Evolutionary conservation across 2,113 vertebrate species (phyloP).

Genomic region (Philantomba maxwellii): DNA sequence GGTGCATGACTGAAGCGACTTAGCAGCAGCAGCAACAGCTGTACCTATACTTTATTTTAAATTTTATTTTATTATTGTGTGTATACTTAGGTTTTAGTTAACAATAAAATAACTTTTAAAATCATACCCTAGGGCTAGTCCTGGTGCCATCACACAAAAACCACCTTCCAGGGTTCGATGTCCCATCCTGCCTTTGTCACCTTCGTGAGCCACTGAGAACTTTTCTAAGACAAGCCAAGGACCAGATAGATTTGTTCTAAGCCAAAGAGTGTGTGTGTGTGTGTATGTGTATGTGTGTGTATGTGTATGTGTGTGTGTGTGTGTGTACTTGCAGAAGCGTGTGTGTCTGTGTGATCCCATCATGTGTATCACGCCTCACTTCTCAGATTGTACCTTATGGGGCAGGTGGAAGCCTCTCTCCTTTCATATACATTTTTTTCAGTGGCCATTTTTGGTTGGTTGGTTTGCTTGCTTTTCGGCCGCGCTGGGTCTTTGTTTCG

Average conservation of each 20-base stretch:
- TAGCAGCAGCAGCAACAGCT: no score
- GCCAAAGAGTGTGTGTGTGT: not conserved
- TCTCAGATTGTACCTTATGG: not conserved
- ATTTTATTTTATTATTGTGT: not conserved
- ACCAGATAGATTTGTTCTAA: not conserved
- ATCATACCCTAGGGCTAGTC: not conserved
- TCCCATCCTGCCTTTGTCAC: not conserved
- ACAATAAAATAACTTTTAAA: not conserved
- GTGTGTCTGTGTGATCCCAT: not conserved
- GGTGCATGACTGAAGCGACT: not conserved
- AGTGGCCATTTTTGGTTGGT: not conserved
- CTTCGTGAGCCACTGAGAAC: not conserved
- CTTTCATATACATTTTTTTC: not conserved
- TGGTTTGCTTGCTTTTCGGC: not conserved
- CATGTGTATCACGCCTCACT: rapidly evolving
- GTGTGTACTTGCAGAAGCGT: not conserved
- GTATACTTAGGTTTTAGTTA: not conserved
- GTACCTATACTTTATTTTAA: not conserved
- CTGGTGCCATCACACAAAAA: not conserved
- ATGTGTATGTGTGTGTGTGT: not conserved
- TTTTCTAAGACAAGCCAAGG: not conserved
- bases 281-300: no score
- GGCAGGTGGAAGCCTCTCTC: not conserved
- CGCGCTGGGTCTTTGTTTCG: rapidly evolving
- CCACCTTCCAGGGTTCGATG: not conserved